Evolutionary conservation across 2,113 vertebrate species (phyloP).

Genomic region (Galemys pyrenaicus): DNA sequence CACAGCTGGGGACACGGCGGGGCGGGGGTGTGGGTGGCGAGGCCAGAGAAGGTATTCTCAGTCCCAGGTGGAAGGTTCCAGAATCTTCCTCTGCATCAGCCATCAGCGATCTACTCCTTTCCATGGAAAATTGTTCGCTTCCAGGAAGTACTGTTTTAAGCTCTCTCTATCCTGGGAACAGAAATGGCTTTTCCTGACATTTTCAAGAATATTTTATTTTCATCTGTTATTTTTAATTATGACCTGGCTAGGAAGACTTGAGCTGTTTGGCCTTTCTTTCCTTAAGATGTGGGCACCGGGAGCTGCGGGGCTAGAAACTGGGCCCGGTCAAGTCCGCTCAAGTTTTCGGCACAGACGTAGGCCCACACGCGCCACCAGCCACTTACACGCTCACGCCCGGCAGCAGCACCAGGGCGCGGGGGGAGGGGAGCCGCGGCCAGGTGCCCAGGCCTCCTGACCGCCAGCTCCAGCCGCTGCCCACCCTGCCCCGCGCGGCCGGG

Average conservation of each 20-base stretch:
- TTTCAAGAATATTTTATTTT: neutral
- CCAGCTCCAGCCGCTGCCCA: too few relatives aligned
- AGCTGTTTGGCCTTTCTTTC: neutral
- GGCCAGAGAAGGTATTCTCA: rapidly evolving
- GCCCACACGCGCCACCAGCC: too few relatives aligned
- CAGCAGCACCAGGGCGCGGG: too few relatives aligned
- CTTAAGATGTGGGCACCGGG: neutral
- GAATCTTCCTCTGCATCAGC: neutral
- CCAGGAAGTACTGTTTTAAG: rapidly evolving
- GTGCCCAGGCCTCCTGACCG: neutral
- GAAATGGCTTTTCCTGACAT: neutral
- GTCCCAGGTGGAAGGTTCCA: neutral
- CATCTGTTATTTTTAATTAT: neutral
- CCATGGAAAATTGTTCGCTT: neutral
- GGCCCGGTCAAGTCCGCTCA: neutral
- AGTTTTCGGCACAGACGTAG: neutral
- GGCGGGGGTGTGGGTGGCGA: rapidly evolving
- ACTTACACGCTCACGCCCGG: too few relatives aligned
- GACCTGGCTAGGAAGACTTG: neutral
- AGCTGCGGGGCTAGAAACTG: neutral
- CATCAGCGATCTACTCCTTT: too few relatives aligned
- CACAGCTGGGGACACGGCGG: neutral
- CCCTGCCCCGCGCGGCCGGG: rapidly evolving
- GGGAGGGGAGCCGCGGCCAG: too few relatives aligned
- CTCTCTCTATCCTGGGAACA: neutral